Evolutionary conservation across 2,113 vertebrate species (phyloP), one percentile per base, ranked within the genome.

Genomic region (Dipodomys ordii): DNA sequence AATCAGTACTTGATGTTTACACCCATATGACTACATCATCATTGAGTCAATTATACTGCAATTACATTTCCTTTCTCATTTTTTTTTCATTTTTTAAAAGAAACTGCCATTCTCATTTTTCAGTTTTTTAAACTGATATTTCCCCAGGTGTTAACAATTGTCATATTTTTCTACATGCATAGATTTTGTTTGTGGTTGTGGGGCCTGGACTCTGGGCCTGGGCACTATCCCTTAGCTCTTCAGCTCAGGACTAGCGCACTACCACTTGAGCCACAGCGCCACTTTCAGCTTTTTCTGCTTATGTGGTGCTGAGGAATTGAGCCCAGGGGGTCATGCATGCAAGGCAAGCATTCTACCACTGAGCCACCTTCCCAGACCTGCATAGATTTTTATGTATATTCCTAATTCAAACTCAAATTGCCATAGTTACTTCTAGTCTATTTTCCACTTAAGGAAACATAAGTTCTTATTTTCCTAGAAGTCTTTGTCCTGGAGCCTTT

Each of bases 381-480:
- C n/a, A 84, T 82, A 86, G 5, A 57, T 84, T 77, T 90, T 44
- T 65, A 62, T 68, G 44, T 69, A 74, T 81, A 46, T 57, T 71
- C 49, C n/a, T 90, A 71, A 90, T 71, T 71, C 69, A 82, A 6
- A 62, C 13, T 68, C 60, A 74, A 86, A 67, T 6, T 32, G 12
- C 19, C 18, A 62, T 87, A 20, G 53, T 39, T 64, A 62, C 71
- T n/a, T 76, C 27, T 65, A 27, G 65, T 46, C 64, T 93, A 72
- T 67, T 93, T 93, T 77, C 39, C 11, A 71, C 72, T 57, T 60
- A 69, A 95, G 28, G 39, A 90, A 95, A 82, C 39, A 80, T 5
- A 32, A 83, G 23, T 72, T 90, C 6, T 32, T 65, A 15, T 93
- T 86, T 82, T 32, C 22, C 69, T 28, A 39, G 30, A 81, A 94